These are phyloP conservation scores for Drosophila kanapiae DNA, from an alignment of 1,140 invertebrate genomes.

Conservation along the genomic window DNA sequence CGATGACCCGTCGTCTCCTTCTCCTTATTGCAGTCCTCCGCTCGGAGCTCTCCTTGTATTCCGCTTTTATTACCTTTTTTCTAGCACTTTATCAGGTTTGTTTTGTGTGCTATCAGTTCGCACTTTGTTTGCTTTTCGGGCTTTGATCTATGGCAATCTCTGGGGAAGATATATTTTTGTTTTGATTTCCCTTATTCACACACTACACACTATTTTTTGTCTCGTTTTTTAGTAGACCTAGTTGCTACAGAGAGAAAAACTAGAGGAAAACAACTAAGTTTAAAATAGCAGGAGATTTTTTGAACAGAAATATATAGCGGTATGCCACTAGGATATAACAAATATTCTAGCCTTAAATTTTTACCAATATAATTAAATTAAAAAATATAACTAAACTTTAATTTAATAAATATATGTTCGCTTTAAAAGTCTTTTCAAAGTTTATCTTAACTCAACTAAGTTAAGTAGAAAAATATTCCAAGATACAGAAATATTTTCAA, in stretches of 20 bases:
- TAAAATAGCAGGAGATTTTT: too few species aligned
- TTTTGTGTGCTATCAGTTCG: constrained; percentile 56
- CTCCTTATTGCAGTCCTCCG: constrained; percentile 14
- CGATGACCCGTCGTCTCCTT: constrained; percentile 36
- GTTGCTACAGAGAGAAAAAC: constrained; percentile 18
- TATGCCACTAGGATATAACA: too few species aligned
- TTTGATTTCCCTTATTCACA: constrained; percentile 43
- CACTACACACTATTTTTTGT: constrained; percentile 51
- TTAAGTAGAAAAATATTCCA: too few species aligned
- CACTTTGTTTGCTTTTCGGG: constrained; percentile 54
- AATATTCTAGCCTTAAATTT: too few species aligned
- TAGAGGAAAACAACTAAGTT: too few species aligned
- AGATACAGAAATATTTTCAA: too few species aligned
- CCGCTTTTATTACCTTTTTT: constrained; percentile 26
- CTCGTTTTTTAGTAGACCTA: constrained; percentile 4
- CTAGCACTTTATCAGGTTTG: constrained; percentile 25
- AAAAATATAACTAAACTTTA: too few species aligned
- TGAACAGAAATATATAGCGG: too few species aligned
- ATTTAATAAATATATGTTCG: too few species aligned
- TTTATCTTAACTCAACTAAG: too few species aligned
- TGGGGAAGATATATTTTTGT: constrained; percentile 47
- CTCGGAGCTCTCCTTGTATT: constrained; percentile 6
- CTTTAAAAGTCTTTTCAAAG: too few species aligned
- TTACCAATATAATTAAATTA: too few species aligned
- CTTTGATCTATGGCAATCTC: constrained; percentile 48